Conservation (phyloP, 1,140 invertebrate genomes). For the Penaeus indicus region DNA sequence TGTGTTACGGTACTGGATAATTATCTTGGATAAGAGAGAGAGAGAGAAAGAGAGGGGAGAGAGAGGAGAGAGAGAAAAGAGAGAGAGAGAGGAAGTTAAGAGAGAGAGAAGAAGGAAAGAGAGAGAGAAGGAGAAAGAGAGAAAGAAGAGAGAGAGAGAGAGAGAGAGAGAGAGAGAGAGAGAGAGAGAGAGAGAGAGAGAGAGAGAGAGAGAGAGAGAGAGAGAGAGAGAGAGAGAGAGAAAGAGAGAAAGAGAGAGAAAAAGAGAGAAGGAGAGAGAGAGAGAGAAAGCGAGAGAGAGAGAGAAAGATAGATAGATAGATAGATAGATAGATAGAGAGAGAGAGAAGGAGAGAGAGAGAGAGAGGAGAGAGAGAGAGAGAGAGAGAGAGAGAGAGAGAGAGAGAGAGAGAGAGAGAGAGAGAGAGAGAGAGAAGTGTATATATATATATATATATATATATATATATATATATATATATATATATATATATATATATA, state of each 20-base stretch:
- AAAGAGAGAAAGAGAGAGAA: background rate
- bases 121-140: background rate
- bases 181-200: background rate
- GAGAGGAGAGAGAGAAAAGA: background rate
- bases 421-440: too few species aligned
- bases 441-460: too few species aligned
- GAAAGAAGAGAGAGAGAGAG: background rate
- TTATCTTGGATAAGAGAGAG: background rate
- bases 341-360: background rate
- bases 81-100: background rate
- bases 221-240: background rate
- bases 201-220: background rate
- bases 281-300: background rate
- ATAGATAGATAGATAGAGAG: background rate
- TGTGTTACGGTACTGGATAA: too few species aligned
- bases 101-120: background rate
- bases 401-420: background rate
- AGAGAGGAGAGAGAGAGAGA: background rate
- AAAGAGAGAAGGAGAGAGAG: background rate
- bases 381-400: background rate
- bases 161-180: background rate
- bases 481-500: too few species aligned
- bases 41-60: constrained; percentile 1
- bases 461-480: too few species aligned
- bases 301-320: background rate